Conservation (phyloP, 2,113 vertebrate species). For the Brachionichthys hirsutus region DNA sequence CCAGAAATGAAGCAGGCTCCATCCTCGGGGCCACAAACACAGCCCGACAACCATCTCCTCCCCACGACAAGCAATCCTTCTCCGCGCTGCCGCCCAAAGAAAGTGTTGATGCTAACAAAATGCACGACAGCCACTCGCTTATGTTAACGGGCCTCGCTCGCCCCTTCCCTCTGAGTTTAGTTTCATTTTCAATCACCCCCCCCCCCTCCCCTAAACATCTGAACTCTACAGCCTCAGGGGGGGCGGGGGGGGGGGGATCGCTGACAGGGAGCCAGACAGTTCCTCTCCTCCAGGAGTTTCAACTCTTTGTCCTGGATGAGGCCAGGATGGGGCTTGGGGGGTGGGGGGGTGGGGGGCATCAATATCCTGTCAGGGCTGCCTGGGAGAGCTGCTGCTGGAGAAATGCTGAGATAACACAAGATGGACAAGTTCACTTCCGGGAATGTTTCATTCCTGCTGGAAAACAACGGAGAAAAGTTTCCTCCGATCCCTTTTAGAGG, state of each 20-base stretch:
- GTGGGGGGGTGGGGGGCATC: conserved; percentile 39
- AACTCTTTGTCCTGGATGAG: conserved; percentile 61
- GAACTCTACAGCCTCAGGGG: conserved; percentile 51
- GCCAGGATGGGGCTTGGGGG: conserved; percentile 33
- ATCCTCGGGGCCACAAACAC: conserved; percentile 46
- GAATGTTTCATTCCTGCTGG: conserved; percentile 27
- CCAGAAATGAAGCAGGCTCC: conserved; percentile 53
- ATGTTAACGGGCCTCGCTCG: conserved; percentile 60
- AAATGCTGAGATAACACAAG: conserved; percentile 66
- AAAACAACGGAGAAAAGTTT: conserved; percentile 48
- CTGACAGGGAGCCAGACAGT: conserved; percentile 65
- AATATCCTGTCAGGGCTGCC: conserved; percentile 68
- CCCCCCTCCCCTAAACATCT: conserved; percentile 47
- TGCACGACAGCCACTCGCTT: conserved; percentile 72
- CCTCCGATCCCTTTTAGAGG: conserved; percentile 23
- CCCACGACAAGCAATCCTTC: conserved; percentile 64
- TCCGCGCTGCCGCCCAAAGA: conserved; percentile 57
- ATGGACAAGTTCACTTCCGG: conserved; percentile 50
- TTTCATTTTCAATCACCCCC: conserved; percentile 60
- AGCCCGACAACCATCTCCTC: conserved; percentile 70
- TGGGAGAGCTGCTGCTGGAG: conserved; percentile 39
- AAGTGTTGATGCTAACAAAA: conserved; percentile 76
- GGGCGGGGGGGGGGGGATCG: conserved; percentile 26
- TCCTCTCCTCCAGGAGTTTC: conserved; percentile 58
- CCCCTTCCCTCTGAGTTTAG: conserved; percentile 46